Conservation (phyloP, 2,113 vertebrate species). For the Ahaetulla prasina region DNA sequence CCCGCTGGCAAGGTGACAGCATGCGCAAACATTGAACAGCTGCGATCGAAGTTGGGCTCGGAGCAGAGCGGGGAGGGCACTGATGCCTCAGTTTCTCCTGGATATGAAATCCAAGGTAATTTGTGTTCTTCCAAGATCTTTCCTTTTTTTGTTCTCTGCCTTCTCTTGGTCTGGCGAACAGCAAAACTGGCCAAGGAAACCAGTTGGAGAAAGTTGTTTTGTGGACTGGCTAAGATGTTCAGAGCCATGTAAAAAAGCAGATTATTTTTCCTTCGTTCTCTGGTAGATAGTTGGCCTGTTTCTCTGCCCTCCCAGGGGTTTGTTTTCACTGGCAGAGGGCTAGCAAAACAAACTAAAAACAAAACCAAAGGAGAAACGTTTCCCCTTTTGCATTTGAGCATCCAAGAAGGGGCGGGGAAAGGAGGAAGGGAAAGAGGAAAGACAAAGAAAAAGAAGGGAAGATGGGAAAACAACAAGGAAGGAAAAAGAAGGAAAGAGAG, state of each 20-base stretch:
- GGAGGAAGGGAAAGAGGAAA: too few relatives aligned
- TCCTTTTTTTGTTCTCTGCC: neutral
- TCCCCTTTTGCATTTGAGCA: too few relatives aligned
- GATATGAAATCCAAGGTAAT: slow-evolving; percentile 91
- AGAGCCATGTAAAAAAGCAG: neutral
- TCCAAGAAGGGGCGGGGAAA: too few relatives aligned
- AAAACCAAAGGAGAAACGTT: too few relatives aligned
- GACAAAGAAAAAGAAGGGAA: too few relatives aligned
- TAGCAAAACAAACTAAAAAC: too few relatives aligned
- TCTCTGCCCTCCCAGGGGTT: too few relatives aligned
- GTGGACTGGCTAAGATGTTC: neutral
- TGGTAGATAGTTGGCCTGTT: neutral
- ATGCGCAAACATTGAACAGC: slow-evolving; percentile 81
- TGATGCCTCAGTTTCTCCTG: slow-evolving; percentile 71
- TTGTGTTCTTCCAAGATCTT: neutral
- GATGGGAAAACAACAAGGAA: too few relatives aligned
- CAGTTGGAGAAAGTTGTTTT: neutral
- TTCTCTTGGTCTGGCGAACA: neutral
- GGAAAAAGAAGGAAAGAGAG: too few relatives aligned
- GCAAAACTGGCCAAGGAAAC: neutral
- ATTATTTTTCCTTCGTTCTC: neutral
- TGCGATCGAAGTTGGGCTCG: slow-evolving; percentile 79
- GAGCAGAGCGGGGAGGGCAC: slow-evolving; percentile 46
- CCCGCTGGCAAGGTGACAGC: slow-evolving; percentile 85
- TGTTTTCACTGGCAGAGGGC: too few relatives aligned